Evolutionary conservation across 2,888 invertebrate species (phyloP), one percentile per base, ranked within the genome.

Genomic region (Eupithecia dodoneata): DNA sequence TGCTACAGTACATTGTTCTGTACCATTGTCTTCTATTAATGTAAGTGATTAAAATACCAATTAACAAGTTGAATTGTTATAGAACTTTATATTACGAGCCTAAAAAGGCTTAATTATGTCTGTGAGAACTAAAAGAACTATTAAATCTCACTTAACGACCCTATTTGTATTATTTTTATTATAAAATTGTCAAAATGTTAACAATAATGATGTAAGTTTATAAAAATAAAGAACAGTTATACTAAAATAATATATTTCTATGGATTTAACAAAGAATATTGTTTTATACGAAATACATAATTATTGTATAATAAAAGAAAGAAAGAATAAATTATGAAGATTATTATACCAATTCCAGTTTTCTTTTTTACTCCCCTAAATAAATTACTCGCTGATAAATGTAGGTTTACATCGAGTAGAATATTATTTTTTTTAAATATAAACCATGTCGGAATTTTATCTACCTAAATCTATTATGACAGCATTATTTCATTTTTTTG

Each of bases 241-340:
- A 94, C 91, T 94, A 94, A 93, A 94, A 94, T 94, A 94, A 94
- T 95, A 94, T 94, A 95, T 95, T 94, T 94, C 94, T 94, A 95
- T 94, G 89, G 93, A 92, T 94, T 93, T 95, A 94, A 95, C 94
- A 94, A 94, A 94, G 93, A 93, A 93, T 94, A 95, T 94, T 94
- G 94, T 95, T 95, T 95, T 95, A 93, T 95, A 95, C 93, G 91
- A 92, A 92, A 92, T 92, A 92, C 93, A 63, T 63, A 63, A 63
- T 92, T 94, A 94, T 93, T 94, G 94, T 94, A 94, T 93, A 87
- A 93, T 90, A 91, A 90, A 90, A 88, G 87, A 87, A 88, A 92
- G 90, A 92, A 88, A 91, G 91, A 94, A 94, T 95, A 94, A 94
- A 95, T 92, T 94, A 94, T 94, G 91, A 94, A 93, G 93, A 93